Evolutionary conservation across 2,888 invertebrate genomes (phyloP), one percentile per base, ranked within the genome.

Genomic region (Nymphalis c-album): DNA sequence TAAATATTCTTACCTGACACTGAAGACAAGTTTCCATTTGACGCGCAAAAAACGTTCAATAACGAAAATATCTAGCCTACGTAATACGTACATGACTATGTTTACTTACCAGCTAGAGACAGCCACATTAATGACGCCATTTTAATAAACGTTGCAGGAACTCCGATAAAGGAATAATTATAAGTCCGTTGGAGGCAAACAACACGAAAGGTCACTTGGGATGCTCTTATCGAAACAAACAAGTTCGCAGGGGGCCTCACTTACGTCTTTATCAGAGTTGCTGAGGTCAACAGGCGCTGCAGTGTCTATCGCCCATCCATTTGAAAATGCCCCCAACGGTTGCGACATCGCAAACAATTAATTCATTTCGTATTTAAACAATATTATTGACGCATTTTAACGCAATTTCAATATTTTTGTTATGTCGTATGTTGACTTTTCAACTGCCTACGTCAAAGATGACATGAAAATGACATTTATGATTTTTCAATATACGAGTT

Each of bases 251-350:
- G 91, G 91, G 91, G 82, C 83, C 84, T 85, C 63, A 81, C 91
- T 91, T 90, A 91, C 91, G 75, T 88, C 86, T 78, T 84, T 90
- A 90, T 91, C 90, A 63, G 85, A 76, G 78, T 76, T 82, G 79
- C 81, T 80, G 77, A 84, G 90, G 89, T 91, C 91, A 86, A 85
- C 80, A 69, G 91, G 91, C 80, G 84, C 81, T 70, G 88, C 81
- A 60, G 89, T 88, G 76, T 92, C 91, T 76, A 89, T 89, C 76
- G 91, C 90, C 91, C 91, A 92, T 75, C 91, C 91, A 77, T 90
- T 86, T 63, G 89, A 79, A 80, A 83, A 86, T 71, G 80, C 81
- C 67, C 77, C 78, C 67, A 81, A 67, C 70, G 83, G 77, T 81
- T 86, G 83, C 78, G 88, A 79, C 89, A 90, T 90, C 75, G 74